A percentile compares a stretch with the other conserved stretches of the same genome.
Conservation (phyloP, 2,888 invertebrate species). For the Alcis repandata region DNA sequence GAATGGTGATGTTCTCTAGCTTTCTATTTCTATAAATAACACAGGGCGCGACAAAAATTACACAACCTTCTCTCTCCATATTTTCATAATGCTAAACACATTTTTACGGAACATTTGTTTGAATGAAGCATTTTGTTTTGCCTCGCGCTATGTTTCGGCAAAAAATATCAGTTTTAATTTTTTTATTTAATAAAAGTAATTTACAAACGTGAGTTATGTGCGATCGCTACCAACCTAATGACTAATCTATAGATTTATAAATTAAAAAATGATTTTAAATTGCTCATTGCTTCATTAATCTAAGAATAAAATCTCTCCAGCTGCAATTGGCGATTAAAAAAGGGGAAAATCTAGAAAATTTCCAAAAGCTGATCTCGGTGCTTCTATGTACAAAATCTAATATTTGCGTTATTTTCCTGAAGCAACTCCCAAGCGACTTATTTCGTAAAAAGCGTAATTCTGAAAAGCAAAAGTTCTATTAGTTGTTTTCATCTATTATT, state of each 20-base stretch:
- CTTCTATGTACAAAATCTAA: slow-evolving; percentile 32
- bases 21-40: slow-evolving; percentile 18
- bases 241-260: slow-evolving; percentile 32
- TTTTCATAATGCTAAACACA: slow-evolving; percentile 18
- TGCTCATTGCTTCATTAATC: slow-evolving; percentile 17
- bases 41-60: slow-evolving; percentile 38
- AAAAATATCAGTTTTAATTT: slow-evolving; percentile 12
- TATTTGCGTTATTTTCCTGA: slow-evolving; percentile 25
- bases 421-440: slow-evolving; percentile 51
- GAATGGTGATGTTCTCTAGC: not conserved
- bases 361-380: slow-evolving; percentile 43
- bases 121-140: slow-evolving; percentile 29
- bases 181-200: slow-evolving; percentile 7
- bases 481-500: slow-evolving; percentile 65
- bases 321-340: slow-evolving; percentile 50
- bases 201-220: slow-evolving; percentile 26
- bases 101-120: slow-evolving; percentile 1
- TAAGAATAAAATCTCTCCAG: slow-evolving; percentile 49
- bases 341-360: slow-evolving; percentile 38
- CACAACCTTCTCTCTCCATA: slow-evolving; percentile 35
- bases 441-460: slow-evolving; percentile 41
- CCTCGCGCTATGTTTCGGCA: slow-evolving; percentile 33
- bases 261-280: slow-evolving; percentile 14
- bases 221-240: slow-evolving; percentile 23
- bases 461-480: slow-evolving; percentile 55